Evolutionary conservation across 2,113 vertebrate species (phyloP), one percentile per base, ranked within the genome.

Genomic region (Gallinago jamesoni): DNA sequence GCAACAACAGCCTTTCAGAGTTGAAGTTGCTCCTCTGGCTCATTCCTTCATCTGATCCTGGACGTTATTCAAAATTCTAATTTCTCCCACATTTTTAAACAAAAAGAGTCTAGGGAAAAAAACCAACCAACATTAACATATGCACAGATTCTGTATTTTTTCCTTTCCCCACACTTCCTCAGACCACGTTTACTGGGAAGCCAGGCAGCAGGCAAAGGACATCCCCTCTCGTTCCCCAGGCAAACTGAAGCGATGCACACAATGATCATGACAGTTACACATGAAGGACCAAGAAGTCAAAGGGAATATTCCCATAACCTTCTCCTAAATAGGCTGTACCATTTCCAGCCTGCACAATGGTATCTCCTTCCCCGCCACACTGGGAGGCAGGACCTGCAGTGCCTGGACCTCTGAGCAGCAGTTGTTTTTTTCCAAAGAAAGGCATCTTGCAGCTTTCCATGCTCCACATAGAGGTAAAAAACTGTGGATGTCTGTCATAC

Each of bases 351-450:
- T 74, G 35, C 14, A 53, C 37, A 73, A 30, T 30, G 80, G 14
- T 22, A 30, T 63, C 55, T 67, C 55, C 41, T 64, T 64, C 70
- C 90, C 59, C 70, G 55, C 59, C 66, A 30, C 52, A 67, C 28
- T 0, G 0, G 41, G 8, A 33, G 53, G n/a, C 25, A 74, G 78
- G 55, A 79, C 20, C 9, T 0, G 0, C n/a, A 63, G 56, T 0
- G 0, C 52, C 63, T 10, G 19, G 35, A 48, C 56, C 82, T 69
- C 62, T 0, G 1, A 7, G 28, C 7, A 43, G 64, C 39, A 78
- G 56, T 43, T 72, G 3, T 24, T 92, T 86, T 85, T 66, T 48
- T 59, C 62, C 24, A 31, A 56, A 62, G 56, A 63, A 88, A 90
- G 30, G 18, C 2, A 5, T 67, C 87, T 48, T 37, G 8, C 35